phyloP scores from a whole-genome alignment of 2,113 vertebrate genomes.

The Menura novaehollandiae region DNA sequence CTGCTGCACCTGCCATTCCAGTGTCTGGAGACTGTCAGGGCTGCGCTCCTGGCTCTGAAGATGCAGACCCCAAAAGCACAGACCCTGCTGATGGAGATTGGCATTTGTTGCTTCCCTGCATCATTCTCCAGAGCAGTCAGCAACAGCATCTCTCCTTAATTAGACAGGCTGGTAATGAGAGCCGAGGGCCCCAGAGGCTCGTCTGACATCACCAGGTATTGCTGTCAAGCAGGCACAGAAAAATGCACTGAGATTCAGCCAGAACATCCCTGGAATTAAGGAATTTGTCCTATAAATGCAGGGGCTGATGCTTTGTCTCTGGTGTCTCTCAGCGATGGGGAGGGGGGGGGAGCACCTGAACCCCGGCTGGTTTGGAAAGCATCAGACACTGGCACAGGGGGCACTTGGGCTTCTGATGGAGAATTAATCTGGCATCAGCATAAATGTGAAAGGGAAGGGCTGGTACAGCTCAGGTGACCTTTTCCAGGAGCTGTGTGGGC shows the following conservation, averaged over 20 bases:
- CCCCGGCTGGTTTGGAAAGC: not conserved
- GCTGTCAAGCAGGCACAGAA: slow-evolving; percentile 45
- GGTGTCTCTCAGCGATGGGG: not conserved
- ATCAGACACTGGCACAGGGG: not conserved
- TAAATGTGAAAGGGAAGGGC: slow-evolving; percentile 32
- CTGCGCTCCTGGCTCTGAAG: not conserved
- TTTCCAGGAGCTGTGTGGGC: not conserved
- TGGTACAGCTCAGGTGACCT: slow-evolving; percentile 41
- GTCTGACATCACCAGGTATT: slow-evolving; percentile 55
- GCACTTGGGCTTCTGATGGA: not conserved
- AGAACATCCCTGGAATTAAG: not conserved
- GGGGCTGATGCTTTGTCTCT: not conserved
- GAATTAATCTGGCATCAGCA: slow-evolving; percentile 18
- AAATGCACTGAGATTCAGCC: not conserved
- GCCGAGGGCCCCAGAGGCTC: slow-evolving; percentile 27
- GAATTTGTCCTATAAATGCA: slow-evolving; percentile 1
- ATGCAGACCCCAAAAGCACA: not conserved
- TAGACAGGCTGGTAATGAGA: slow-evolving; percentile 45
- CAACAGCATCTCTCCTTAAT: slow-evolving; percentile 25
- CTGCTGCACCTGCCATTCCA: not conserved
- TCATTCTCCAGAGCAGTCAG: not conserved
- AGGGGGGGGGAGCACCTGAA: not conserved
- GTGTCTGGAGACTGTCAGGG: not conserved
- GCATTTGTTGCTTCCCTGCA: not conserved
- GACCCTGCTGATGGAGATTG: not conserved